These are phyloP conservation scores for Thaumatotibia leucotreta DNA, from an alignment of 1,140 invertebrate species.

Conservation along the genomic window DNA sequence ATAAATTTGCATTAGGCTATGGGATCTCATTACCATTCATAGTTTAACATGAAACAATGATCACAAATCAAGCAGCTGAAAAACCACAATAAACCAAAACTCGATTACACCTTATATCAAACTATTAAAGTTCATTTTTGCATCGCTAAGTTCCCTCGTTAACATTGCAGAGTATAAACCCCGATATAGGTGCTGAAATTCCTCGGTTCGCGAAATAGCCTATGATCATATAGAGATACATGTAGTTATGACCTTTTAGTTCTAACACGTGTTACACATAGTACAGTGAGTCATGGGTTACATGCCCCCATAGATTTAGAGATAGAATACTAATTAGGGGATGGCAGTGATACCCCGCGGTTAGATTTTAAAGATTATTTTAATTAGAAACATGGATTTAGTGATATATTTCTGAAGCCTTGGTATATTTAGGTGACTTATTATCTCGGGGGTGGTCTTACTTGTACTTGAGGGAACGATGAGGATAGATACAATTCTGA, in stretches of 20 bases:
- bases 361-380: conserved; percentile 12
- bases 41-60: neutral
- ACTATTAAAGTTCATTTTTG: neutral
- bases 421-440: neutral
- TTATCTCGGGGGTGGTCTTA: neutral
- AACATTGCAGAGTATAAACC: neutral
- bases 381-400: neutral
- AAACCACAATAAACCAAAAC: neutral
- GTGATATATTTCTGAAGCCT: neutral
- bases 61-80: conserved; percentile 1
- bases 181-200: neutral
- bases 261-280: neutral
- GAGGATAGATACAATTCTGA: too few species aligned
- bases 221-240: neutral
- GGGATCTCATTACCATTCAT: neutral
- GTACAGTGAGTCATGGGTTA: neutral
- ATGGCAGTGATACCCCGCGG: neutral
- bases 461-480: neutral
- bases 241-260: neutral
- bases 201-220: neutral
- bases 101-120: neutral
- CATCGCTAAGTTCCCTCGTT: neutral
- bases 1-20: neutral
- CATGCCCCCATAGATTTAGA: neutral
- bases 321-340: conserved; percentile 10